Base-by-base conservation (phyloP, 2,113 vertebrate species). In the Gymnocephalus cernua region DNA sequence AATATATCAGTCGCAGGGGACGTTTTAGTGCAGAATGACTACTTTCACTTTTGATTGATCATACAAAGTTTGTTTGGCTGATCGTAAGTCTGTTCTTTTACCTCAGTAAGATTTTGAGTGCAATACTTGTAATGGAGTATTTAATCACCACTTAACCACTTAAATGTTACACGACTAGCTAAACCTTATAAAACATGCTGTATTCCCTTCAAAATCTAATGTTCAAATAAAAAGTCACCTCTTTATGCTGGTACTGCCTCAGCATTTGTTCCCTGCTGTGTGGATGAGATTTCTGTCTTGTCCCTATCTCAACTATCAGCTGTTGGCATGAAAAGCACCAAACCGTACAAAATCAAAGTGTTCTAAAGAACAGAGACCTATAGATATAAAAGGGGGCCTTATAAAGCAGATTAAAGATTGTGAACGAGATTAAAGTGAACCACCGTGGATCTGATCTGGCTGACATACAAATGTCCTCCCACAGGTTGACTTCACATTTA, bases 371-470 rank as follows among this genome's bases (percentile, higher is more conserved):
- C 48, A 13, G 27, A 5, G 59, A 21, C 48, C 57, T 11, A 41
- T 41, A 48, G 61, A 75, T 58, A 50, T 56, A 81, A 72, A 59
- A 65, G 65, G 68, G 68, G 68, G 14, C 68, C 27, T 62, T 41
- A 76, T 71, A 67, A 74, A 77, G 65, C 9, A 80, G 86, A 86
- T 86, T 80, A 81, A 77, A 80, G 86, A 82, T 86, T 70, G 76
- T 21, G 58, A 80, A 32, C 57, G 32, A 88, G 84, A 90, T 88
- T 88, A 80, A 56, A 74, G 71, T 50, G 58, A 66, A 54, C 21
- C 1, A 54, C 19, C 0, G 64, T 64, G 57, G 48, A 76, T 86
- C 80, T 79, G 72, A 82, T 86, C 68, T 69, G 58, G 59, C 80
- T 63, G 71, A 59, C 76, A 59, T 19, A 74, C 56, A 51, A 25